Conservation (phyloP, 2,113 vertebrate species). For the Bufo gargarizans region DNA sequence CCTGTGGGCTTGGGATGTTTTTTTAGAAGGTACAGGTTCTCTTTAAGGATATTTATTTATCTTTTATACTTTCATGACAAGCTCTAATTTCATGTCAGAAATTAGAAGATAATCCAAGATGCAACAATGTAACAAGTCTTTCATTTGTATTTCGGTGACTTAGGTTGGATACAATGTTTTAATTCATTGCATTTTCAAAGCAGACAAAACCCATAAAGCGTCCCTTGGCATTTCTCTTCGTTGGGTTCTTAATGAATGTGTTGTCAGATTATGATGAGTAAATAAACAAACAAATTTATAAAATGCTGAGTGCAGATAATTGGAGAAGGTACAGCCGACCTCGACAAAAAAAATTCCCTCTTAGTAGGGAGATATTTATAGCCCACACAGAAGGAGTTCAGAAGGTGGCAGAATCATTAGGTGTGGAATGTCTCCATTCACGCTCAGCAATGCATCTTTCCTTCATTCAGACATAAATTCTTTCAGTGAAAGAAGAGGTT, state of each 20-base stretch:
- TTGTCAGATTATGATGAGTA: slow-evolving; percentile 49
- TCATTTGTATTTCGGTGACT: neutral
- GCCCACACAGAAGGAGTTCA: slow-evolving; percentile 35
- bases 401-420: slow-evolving; percentile 40
- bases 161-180: neutral
- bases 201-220: neutral
- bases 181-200: neutral
- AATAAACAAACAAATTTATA: slow-evolving; percentile 36
- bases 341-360: slow-evolving; percentile 36
- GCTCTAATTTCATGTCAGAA: too few species aligned
- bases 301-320: slow-evolving; percentile 42
- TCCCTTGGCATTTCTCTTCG: neutral
- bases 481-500: neutral
- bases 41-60: too few species aligned
- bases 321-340: slow-evolving; percentile 21
- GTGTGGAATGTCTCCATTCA: slow-evolving; percentile 21
- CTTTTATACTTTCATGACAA: too few species aligned
- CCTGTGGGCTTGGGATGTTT: too few species aligned
- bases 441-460: slow-evolving; percentile 14
- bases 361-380: slow-evolving; percentile 45
- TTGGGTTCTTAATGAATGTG: slow-evolving; percentile 35
- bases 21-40: too few species aligned
- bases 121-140: neutral
- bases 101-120: neutral
- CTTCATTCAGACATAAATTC: slow-evolving; percentile 17